These are phyloP conservation scores for Palloptera scutellata DNA, from an alignment of 2,888 invertebrate genomes.

Conservation along the genomic window DNA sequence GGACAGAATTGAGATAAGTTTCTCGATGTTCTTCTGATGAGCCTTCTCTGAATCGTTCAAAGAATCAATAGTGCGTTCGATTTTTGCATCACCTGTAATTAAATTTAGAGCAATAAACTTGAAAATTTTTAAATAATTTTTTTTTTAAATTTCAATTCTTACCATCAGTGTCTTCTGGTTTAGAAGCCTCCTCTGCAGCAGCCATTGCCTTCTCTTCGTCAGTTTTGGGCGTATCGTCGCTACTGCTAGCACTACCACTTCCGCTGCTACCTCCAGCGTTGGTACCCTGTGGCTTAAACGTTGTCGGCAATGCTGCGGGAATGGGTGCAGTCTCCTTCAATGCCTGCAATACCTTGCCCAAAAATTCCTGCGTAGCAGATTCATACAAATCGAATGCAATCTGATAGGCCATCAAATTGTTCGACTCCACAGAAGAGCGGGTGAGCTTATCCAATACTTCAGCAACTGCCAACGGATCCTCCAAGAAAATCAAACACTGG, in stretches of 20 bases:
- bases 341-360: constrained; percentile 85
- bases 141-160: constrained; percentile 12
- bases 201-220: constrained; percentile 50
- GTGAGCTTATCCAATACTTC: constrained; percentile 91
- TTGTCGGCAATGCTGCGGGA: constrained; percentile 77
- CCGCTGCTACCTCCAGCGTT: constrained; percentile 35
- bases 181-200: constrained; percentile 63
- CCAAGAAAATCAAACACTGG: constrained; percentile 95
- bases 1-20: constrained; percentile 88
- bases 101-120: neutral
- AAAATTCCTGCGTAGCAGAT: constrained; percentile 97
- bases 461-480: constrained; percentile 92
- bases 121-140: neutral
- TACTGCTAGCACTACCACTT: constrained; percentile 52
- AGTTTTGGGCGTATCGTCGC: constrained; percentile 55
- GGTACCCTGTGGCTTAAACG: constrained; percentile 76
- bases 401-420: constrained; percentile 96
- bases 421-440: constrained; percentile 75
- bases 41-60: constrained; percentile 83
- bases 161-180: constrained; percentile 66
- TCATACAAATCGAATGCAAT: constrained; percentile 99
- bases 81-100: constrained; percentile 62
- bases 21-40: constrained; percentile 86
- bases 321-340: constrained; percentile 83
- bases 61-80: constrained; percentile 69